phyloP scores from a whole-genome alignment of 2,797 vertebrate genomes.

The Linurgus olivaceus region DNA sequence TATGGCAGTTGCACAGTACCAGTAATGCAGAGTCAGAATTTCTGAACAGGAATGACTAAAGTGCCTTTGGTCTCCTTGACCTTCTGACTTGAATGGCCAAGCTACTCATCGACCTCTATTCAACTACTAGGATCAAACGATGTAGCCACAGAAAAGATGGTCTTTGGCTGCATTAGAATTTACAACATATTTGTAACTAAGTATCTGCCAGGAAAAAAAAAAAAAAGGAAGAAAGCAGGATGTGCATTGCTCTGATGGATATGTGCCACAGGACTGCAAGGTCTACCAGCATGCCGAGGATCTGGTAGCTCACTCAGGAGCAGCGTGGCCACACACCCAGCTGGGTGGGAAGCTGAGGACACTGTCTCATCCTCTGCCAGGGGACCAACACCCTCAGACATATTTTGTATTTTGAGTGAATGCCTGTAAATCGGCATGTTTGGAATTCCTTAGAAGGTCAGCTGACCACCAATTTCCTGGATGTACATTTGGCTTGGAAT shows the following conservation, averaged over 20 bases:
- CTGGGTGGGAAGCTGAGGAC: not conserved
- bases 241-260: not conserved
- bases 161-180: not conserved
- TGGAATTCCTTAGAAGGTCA: slow-evolving; percentile 22
- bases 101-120: not conserved
- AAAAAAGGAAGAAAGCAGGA: not conserved
- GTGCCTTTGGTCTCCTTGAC: not conserved
- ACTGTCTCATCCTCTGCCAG: not conserved
- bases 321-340: rapidly evolving
- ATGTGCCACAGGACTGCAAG: not conserved
- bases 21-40: not conserved
- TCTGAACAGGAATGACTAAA: not conserved
- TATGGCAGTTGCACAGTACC: not conserved
- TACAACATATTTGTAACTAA: not conserved
- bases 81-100: not conserved
- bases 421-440: not conserved
- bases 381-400: not conserved
- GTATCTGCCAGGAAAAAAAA: not conserved
- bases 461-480: not conserved
- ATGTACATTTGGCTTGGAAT: not conserved
- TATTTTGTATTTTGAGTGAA: not conserved
- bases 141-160: not conserved
- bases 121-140: not conserved
- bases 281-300: rapidly evolving
- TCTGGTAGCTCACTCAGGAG: not conserved